phyloP scores from a whole-genome alignment of 2,113 vertebrate genomes.

The Arenaria interpres region DNA sequence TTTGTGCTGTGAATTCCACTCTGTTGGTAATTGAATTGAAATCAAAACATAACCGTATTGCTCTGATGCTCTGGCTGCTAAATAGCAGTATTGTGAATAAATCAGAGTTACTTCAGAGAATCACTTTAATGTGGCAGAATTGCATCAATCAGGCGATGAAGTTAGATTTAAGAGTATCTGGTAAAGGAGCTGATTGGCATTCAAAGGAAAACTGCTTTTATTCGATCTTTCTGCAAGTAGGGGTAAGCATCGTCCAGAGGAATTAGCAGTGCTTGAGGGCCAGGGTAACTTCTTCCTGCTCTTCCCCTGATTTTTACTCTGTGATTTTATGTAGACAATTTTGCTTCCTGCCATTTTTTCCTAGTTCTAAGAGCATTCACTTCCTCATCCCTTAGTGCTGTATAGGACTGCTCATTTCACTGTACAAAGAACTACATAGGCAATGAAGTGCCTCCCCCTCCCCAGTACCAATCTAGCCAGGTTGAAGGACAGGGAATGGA shows the following conservation, averaged over 20 bases:
- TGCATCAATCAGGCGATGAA: conserved; percentile 25
- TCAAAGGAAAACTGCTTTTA: conserved; percentile 8
- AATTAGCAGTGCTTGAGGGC: neutral
- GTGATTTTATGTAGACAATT: neutral
- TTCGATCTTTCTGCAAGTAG: neutral
- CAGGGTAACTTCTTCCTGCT: neutral
- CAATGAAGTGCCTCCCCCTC: neutral
- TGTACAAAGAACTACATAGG: neutral
- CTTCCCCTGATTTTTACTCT: neutral
- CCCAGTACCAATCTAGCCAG: neutral
- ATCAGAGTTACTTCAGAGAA: conserved; percentile 39
- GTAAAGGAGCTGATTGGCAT: conserved; percentile 34
- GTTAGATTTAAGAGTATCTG: conserved; percentile 12
- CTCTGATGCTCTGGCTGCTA: conserved; percentile 11
- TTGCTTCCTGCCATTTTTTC: neutral
- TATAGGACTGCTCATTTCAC: neutral
- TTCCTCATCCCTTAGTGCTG: neutral
- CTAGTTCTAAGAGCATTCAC: neutral
- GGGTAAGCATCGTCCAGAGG: neutral
- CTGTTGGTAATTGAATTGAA: conserved; percentile 39
- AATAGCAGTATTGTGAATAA: conserved; percentile 47
- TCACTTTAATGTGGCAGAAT: neutral
- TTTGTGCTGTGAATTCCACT: neutral
- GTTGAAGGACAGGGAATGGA: neutral
- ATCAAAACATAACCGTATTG: conserved; percentile 8